Percentiles rank a stretch among this genome's conserved stretches.
Evolutionary conservation across 1,140 invertebrate species (phyloP).

Genomic region (Coenobita brevimanus): DNA sequence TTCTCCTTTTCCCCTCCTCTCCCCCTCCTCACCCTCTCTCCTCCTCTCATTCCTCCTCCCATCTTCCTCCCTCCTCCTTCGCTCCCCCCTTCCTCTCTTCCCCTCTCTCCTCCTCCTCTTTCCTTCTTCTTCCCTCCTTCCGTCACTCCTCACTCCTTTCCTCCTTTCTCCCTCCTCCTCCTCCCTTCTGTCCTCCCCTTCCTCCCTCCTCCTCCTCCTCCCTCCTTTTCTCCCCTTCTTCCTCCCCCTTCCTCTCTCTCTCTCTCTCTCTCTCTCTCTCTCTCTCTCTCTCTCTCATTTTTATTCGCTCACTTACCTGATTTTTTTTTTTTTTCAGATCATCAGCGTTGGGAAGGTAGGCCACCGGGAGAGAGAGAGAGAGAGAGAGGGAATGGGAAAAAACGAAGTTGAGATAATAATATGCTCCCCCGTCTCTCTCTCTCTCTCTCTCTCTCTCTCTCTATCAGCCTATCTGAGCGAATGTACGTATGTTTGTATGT

Average conservation of each 20-base stretch:
- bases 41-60: background rate
- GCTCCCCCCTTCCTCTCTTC: background rate
- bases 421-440: too few relatives aligned
- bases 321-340: too few relatives aligned
- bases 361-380: too few relatives aligned
- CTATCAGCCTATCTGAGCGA: too few relatives aligned
- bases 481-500: background rate
- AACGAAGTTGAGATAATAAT: too few relatives aligned
- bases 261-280: background rate
- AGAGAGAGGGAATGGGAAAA: too few relatives aligned
- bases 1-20: conserved; percentile 3
- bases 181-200: background rate
- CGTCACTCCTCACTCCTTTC: background rate
- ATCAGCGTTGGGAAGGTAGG: too few relatives aligned
- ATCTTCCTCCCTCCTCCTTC: background rate
- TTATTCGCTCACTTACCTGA: too few relatives aligned
- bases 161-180: background rate
- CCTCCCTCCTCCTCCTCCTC: background rate
- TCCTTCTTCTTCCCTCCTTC: background rate
- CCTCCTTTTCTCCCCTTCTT: background rate
- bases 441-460: too few relatives aligned
- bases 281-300: background rate
- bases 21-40: too few relatives aligned
- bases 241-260: conserved; percentile 6
- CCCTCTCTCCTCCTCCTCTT: background rate